Percentiles rank a stretch among this genome's conserved stretches.
These are phyloP conservation scores for Strigamia crassipes DNA, from an alignment of 2,888 invertebrate genomes.

Conservation along the genomic window DNA sequence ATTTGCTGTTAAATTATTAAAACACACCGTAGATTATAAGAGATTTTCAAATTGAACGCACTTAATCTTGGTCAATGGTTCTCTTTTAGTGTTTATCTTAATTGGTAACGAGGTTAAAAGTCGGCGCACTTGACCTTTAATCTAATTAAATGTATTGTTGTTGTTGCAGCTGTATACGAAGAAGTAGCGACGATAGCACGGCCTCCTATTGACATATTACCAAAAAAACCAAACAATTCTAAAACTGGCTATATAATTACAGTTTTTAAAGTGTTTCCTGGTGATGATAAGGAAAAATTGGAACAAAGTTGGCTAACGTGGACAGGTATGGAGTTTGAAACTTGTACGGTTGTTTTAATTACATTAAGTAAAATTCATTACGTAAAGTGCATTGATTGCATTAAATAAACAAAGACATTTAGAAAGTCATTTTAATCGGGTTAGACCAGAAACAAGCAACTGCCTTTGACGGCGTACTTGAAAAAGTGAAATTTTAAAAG, in stretches of 20 bases:
- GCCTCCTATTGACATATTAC: slow-evolving; percentile 75
- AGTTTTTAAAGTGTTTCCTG: slow-evolving; percentile 92
- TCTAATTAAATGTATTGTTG: background rate
- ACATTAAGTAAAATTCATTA: background rate
- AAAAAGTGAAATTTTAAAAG: background rate
- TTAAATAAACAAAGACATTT: slow-evolving; percentile 19
- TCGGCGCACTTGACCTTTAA: too few relatives aligned
- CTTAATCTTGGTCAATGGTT: too few relatives aligned
- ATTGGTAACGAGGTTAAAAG: too few relatives aligned
- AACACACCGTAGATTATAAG: too few relatives aligned
- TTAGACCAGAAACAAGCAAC: background rate
- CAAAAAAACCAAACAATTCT: slow-evolving; percentile 74
- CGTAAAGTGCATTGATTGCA: background rate
- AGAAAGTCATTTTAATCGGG: background rate
- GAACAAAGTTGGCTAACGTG: slow-evolving; percentile 94
- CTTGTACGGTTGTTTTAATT: background rate
- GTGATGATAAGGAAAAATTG: slow-evolving; percentile 88
- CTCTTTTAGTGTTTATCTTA: too few relatives aligned
- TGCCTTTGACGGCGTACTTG: background rate
- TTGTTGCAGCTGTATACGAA: slow-evolving; percentile 57
- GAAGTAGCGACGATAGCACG: slow-evolving; percentile 84
- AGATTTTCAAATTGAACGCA: too few relatives aligned
- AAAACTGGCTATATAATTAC: slow-evolving; percentile 89
- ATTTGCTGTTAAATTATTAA: too few relatives aligned
- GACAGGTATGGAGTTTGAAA: slow-evolving; percentile 66